A percentile compares a stretch with the other conserved stretches of the same genome.
phyloP scores from a whole-genome alignment of 1,140 invertebrate species.

The Diuraphis noxia region DNA sequence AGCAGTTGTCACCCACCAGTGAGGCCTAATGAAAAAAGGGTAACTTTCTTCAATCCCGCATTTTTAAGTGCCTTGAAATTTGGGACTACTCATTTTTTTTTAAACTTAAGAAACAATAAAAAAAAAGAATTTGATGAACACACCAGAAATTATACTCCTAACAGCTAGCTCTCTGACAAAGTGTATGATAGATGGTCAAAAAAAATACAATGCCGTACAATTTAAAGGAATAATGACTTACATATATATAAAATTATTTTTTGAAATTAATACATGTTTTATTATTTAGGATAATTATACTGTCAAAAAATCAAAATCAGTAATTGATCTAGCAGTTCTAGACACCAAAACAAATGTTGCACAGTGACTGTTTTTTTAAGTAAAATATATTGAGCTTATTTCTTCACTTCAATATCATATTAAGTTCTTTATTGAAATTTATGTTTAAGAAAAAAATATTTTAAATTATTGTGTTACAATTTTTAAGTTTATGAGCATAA shows the following conservation, averaged over 20 bases:
- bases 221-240: neutral
- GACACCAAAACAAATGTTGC: neutral
- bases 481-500: neutral
- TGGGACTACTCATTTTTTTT: too few species aligned
- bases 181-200: too few species aligned
- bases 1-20: neutral
- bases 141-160: too few species aligned
- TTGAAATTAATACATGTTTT: neutral
- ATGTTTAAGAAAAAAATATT: too few species aligned
- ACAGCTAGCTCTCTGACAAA: too few species aligned
- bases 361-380: neutral
- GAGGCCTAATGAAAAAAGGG: too few species aligned
- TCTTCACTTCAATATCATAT: neutral
- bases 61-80: too few species aligned
- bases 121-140: too few species aligned
- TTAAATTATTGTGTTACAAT: neutral
- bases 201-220: too few species aligned
- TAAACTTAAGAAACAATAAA: too few species aligned
- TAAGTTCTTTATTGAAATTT: neutral
- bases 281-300: neutral
- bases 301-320: constrained; percentile 30
- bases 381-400: neutral
- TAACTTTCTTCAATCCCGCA: too few species aligned
- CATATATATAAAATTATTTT: neutral
- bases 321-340: neutral